Evolutionary conservation across 2,113 vertebrate species (phyloP), one percentile per base, ranked within the genome.

Genomic region (Eudyptes chrysolophus): DNA sequence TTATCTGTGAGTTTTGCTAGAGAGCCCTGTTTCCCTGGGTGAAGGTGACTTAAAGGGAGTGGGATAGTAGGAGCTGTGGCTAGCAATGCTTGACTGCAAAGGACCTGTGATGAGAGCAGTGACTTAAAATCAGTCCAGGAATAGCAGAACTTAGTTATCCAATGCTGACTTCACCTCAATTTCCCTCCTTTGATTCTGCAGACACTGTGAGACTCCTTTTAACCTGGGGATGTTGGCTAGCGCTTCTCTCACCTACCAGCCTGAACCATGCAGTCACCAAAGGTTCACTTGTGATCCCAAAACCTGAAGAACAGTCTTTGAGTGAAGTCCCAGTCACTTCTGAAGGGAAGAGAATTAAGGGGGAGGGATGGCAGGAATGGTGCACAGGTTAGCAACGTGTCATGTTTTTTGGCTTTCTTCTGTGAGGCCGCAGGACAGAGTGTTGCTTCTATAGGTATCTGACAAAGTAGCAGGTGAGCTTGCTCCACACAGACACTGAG

Each of bases 241-340:
- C 1, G 5, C 51, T 82, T 36, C 51, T 42, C 60, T 46, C 3
- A 0, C 38, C 51, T 54, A 9, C 20, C 34, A 5, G 34, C 22
- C 55, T 0, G 4, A 51, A 22, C 57, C 25, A 2, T 16, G 62
- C 64, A 6, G 7, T 4, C 51, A 9, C 38, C 64, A 36, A 2
- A 20, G 44, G 10, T 9, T 54, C 38, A 5, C 69, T 34, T 52
- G 64, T 55, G 51, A 13, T 48, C 52, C 69, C 57, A 17, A 36
- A 2, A 15, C 5, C 11, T 17, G 30, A n/a, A 15, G 21, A 4
- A 20, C 40, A 16, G 30, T 7, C n/a, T 46, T 18, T 44, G 48
- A 44, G 22, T 16, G 32, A 24, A 58, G 8, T 22, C 58, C 25
- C 65, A 14, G 16, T n/a, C 36, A 4, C 34, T 40, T 18, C 38